Evolutionary conservation across 2,888 invertebrate species (phyloP), one percentile per base, ranked within the genome.

Genomic region (Ormia ochracea): DNA sequence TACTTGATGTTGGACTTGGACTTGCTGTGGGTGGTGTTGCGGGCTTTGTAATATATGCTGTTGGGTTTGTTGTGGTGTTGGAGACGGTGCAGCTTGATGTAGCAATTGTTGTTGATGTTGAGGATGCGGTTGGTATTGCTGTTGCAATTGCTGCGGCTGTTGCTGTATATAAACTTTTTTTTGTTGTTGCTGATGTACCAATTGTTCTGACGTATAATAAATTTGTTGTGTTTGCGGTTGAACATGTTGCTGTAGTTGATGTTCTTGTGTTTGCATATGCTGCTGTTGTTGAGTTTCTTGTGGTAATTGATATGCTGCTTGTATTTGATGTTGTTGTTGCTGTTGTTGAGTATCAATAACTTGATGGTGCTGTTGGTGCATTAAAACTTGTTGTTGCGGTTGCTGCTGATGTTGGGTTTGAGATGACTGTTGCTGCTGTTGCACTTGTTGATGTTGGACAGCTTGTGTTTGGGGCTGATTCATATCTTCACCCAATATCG

Each of bases 151-250:
- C 56, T 82, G 83, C 9, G 84, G 81, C 26, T 85, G 86, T 50
- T 85, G 74, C 48, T 85, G 85, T 65, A 84, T 69, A 50, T 81
- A 80, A 14, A 80, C 80, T 31, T 80, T 80, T 31, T 80, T 80
- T 10, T 80, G 80, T 83, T 63, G 88, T 26, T 88, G 88, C 12
- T 86, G 84, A 61, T 87, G 88, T 9, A 88, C 75, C 6, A 87
- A 85, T 48, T 85, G 88, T 74, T 87, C 87, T 0, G 88, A 86
- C 23, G 88, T 88, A 56, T 88, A 87, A 23, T 87, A 87, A 2
- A 87, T 86, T 80, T 87, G 88, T 23, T 87, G 88, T 26, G 87
- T 85, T 28, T 77, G 85, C 21, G 86, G 85, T 54, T 86, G 87
- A 41, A 85, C 84, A 52, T 86, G 85, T 36, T 83, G 84, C 21